Conservation (phyloP, 2,113 vertebrate species). For the Rhabdornis inornatus region DNA sequence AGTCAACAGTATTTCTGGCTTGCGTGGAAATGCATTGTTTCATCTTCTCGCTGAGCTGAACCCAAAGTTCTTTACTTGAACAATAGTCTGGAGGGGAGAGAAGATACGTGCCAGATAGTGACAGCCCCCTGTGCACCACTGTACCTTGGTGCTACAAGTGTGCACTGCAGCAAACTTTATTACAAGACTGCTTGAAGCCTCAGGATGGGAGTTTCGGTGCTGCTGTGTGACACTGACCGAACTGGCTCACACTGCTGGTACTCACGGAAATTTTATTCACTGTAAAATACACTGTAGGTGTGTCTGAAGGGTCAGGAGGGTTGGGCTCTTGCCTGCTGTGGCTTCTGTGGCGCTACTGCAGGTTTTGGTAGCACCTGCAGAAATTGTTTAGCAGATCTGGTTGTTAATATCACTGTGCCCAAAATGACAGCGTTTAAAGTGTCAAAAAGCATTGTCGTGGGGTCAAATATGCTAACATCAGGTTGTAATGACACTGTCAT, state of each 20-base stretch:
- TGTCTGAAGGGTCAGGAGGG: background rate
- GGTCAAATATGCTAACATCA: background rate
- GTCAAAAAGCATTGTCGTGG: background rate
- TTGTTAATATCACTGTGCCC: background rate
- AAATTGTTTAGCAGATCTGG: background rate
- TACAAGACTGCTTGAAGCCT: background rate
- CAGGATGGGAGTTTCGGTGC: rapidly evolving
- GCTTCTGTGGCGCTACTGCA: background rate
- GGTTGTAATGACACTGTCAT: background rate
- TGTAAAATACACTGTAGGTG: background rate
- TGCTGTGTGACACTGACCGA: background rate
- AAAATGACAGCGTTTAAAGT: background rate
- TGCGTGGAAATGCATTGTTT: background rate
- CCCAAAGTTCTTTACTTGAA: background rate
- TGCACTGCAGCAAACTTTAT: background rate
- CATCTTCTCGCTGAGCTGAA: background rate
- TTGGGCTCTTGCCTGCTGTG: background rate
- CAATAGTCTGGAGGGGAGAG: too few species aligned
- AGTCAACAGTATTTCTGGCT: background rate
- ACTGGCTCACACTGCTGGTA: background rate
- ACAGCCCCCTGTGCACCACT: rapidly evolving
- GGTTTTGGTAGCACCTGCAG: background rate
- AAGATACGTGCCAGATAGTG: rapidly evolving
- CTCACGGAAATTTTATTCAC: background rate
- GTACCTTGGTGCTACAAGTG: rapidly evolving